Evolutionary conservation across 1,140 invertebrate species (phyloP).

Genomic region (Nasonia longicornis): DNA sequence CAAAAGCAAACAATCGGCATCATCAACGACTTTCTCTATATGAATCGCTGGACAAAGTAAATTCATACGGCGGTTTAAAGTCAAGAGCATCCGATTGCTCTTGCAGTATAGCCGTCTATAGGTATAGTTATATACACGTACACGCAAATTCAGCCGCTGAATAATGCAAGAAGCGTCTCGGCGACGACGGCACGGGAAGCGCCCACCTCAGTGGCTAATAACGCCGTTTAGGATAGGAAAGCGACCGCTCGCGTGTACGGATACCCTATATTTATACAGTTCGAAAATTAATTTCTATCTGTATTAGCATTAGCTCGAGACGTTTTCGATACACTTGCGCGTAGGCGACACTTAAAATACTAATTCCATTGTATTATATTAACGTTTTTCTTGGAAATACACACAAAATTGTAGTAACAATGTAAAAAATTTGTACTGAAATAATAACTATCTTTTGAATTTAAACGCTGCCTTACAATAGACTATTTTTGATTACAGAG

Average conservation of each 20-base stretch:
- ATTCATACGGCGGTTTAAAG: conserved; percentile 11
- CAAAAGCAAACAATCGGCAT: not conserved
- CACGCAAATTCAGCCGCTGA: not conserved
- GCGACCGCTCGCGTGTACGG: not conserved
- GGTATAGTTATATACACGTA: not conserved
- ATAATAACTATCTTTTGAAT: too few relatives aligned
- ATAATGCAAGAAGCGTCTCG: conserved; percentile 10
- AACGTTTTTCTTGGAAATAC: not conserved
- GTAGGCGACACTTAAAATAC: not conserved
- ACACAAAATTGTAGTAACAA: too few relatives aligned
- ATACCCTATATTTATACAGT: not conserved
- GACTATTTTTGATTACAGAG: too few relatives aligned
- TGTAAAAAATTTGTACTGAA: too few relatives aligned
- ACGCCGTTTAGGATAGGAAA: not conserved
- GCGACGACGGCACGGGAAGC: not conserved
- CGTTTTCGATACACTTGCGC: too few relatives aligned
- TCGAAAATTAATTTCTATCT: too few relatives aligned
- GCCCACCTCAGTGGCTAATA: not conserved
- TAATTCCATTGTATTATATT: not conserved
- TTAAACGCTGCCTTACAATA: too few relatives aligned
- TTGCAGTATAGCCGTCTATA: not conserved
- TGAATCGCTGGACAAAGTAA: conserved; percentile 39
- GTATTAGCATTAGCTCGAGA: too few relatives aligned
- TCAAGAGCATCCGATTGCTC: conserved; percentile 10
- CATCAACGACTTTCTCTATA: not conserved